A percentile compares a stretch with the other conserved stretches of the same genome.
Evolutionary conservation across 2,888 invertebrate species (phyloP).

Genomic region (Choreutis nemorana): DNA sequence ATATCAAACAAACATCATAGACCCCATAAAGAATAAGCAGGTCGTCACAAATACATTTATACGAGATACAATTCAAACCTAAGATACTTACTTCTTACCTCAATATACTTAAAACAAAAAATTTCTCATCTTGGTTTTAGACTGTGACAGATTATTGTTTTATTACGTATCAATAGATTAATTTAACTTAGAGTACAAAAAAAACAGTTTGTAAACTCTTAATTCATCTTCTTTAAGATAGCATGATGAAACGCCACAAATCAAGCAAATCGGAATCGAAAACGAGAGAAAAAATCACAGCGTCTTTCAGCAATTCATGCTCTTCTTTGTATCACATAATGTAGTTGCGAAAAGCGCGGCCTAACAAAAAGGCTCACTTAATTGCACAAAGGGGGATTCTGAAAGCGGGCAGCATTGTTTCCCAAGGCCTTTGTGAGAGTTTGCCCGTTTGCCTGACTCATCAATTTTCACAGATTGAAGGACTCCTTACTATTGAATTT

Average conservation of each 20-base stretch:
- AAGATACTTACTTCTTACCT: no score
- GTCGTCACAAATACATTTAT: no score
- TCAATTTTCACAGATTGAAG: conserved; percentile 51
- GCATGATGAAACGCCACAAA: conserved; percentile 46
- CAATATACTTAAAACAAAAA: no score
- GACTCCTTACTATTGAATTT: conserved; percentile 27
- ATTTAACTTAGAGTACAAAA: conserved; percentile 1
- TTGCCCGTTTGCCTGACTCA: conserved; percentile 47
- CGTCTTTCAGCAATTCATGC: conserved; percentile 59
- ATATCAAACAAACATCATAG: no score
- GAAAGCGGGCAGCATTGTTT: conserved; percentile 54
- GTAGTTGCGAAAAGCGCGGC: conserved; percentile 44
- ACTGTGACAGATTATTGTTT: no score
- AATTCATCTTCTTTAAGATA: conserved; percentile 22
- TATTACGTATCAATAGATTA: no score
- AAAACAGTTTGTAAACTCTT: background rate
- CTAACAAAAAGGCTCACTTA: conserved; percentile 59
- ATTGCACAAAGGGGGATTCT: conserved; percentile 52
- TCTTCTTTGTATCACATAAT: conserved; percentile 58
- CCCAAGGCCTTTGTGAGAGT: conserved; percentile 45
- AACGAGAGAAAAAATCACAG: conserved; percentile 40
- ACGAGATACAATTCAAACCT: no score
- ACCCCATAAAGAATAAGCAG: no score
- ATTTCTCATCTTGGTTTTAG: no score
- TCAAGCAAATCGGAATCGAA: conserved; percentile 31